Base-by-base conservation (phyloP, 2,888 invertebrate genomes). In the Acanthosepion esculentum region DNA sequence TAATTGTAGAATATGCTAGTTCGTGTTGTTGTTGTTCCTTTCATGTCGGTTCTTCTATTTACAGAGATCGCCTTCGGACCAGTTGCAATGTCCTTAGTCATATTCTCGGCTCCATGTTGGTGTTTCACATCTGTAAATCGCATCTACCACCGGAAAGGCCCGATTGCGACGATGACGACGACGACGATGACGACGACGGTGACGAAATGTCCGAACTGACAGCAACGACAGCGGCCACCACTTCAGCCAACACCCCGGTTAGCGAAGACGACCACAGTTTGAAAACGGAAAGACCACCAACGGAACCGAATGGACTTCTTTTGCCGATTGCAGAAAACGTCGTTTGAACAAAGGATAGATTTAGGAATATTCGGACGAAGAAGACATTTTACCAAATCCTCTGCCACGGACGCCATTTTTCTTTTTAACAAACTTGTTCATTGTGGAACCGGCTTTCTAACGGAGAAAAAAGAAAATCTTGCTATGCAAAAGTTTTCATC, bases 41-140 rank as follows among this genome's bases (percentile, higher is more conserved):
- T 33, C 59, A 41, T 33, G n/a, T 20, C n/a, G 20, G 78, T 48
- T 94, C n/a, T 94, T 93, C 94, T 94, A 20, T 18, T 95, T 95
- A 10, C 96, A 97, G 97, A 48, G 97, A 97, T 94, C 95, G 97
- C 12, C 96, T 96, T 33, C 95, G 97, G 15, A 96, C 97, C 0
- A 95, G 96, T 0, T 95, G 96, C 91, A 97, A 96, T 95, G 95
- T 96, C 26, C 95, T 97, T 0, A 96, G 96, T 92, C 97, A 97
- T 93, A 96, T 96, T 4, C 95, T 96, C 91, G 96, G 96, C 91
- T 95, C 96, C 0, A 96, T 96, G 5, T 95, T 96, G 1, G 96
- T 96, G 0, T 95, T 96, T 94, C 96, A 96, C 26, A 95, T 96
- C 7, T 97, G 96, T 94, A 95, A 95, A 92, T 48, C 48, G 0